Conservation (phyloP, 2,888 invertebrate genomes). For the Drosophila putrida region DNA sequence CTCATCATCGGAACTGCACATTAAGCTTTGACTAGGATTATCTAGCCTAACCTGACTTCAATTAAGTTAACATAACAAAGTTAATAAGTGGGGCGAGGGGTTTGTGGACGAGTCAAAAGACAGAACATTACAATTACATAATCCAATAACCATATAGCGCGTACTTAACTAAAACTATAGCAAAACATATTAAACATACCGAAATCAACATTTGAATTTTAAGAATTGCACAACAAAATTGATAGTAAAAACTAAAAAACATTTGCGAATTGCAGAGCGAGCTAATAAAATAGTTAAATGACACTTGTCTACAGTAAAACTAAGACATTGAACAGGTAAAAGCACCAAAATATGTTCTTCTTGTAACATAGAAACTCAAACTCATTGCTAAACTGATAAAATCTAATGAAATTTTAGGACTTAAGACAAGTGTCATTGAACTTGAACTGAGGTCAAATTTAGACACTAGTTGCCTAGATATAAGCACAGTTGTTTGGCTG, state of each 20-base stretch:
- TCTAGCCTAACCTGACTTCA: slow-evolving; percentile 49
- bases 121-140: slow-evolving; percentile 37
- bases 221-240: slow-evolving; percentile 64
- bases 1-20: slow-evolving; percentile 5
- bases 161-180: slow-evolving; percentile 55
- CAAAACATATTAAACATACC: slow-evolving; percentile 54
- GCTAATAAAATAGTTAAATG: not conserved
- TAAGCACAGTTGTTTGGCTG: slow-evolving; percentile 8
- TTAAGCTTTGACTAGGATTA: slow-evolving; percentile 55
- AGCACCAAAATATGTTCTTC: not conserved
- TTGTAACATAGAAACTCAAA: not conserved
- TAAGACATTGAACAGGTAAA: not conserved
- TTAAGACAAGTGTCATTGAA: slow-evolving; percentile 2
- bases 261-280: slow-evolving; percentile 19
- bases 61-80: slow-evolving; percentile 47
- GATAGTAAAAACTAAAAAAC: slow-evolving; percentile 33
- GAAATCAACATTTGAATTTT: slow-evolving; percentile 65
- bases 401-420: not conserved
- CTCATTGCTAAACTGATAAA: not conserved
- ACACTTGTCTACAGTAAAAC: slow-evolving; percentile 1
- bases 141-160: slow-evolving; percentile 74
- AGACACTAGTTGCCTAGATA: not conserved
- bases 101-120: slow-evolving; percentile 26
- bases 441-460: slow-evolving; percentile 1
- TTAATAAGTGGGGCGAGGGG: not conserved